A percentile compares a stretch with the other conserved stretches of the same genome.
phyloP scores from a whole-genome alignment of 2,888 invertebrate genomes.

The Cephus spinipes region DNA sequence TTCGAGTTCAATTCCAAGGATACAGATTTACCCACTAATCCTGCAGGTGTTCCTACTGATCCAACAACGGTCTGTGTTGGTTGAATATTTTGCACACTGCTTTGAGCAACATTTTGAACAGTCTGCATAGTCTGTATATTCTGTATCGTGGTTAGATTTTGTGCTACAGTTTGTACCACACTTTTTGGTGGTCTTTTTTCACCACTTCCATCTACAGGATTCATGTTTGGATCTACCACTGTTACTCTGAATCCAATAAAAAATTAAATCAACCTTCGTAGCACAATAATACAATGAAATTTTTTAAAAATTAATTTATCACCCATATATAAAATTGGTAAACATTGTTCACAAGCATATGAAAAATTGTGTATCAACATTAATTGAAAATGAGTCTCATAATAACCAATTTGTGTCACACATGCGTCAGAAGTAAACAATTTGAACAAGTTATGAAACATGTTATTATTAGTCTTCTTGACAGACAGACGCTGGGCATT shows the following conservation, averaged over 20 bases:
- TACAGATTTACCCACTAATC: conserved; percentile 59
- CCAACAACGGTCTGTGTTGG: conserved; percentile 52
- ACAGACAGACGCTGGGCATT: background rate
- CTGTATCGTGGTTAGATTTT: conserved; percentile 58
- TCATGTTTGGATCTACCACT: conserved; percentile 22
- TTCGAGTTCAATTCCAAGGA: conserved; percentile 60
- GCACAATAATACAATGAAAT: background rate
- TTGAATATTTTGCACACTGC: conserved; percentile 56
- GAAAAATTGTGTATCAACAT: background rate
- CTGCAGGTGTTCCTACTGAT: conserved; percentile 49
- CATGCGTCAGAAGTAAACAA: background rate
- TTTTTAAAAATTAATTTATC: background rate
- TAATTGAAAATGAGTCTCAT: background rate
- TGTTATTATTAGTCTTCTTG: background rate
- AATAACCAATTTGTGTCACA: background rate
- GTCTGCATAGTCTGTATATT: conserved; percentile 47
- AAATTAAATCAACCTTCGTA: background rate
- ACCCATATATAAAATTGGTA: background rate
- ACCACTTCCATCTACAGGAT: conserved; percentile 44
- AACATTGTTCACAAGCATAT: background rate
- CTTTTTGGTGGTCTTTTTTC: conserved; percentile 57
- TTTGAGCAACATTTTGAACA: conserved; percentile 55
- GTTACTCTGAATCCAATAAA: background rate
- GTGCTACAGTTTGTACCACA: conserved; percentile 51
- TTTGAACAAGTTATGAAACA: background rate